Evolutionary conservation across 2,888 invertebrate genomes (phyloP).

Genomic region (Arctia plantaginis): DNA sequence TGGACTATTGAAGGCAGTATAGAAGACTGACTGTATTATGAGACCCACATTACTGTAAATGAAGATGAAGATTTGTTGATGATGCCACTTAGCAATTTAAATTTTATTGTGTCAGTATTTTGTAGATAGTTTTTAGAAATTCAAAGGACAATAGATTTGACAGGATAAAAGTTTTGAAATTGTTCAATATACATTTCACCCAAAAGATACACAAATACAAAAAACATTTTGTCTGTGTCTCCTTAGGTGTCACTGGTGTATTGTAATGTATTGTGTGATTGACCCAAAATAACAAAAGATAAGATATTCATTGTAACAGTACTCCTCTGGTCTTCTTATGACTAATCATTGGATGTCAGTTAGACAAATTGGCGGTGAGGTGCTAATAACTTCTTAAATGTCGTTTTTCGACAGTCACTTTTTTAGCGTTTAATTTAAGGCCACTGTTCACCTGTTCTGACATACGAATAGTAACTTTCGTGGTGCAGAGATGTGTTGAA

Average conservation of each 20-base stretch:
- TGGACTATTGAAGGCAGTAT: too few relatives aligned
- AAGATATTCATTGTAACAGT: neutral
- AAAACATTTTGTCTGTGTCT: neutral
- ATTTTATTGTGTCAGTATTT: neutral
- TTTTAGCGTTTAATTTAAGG: too few relatives aligned
- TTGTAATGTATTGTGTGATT: neutral
- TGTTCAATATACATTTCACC: neutral
- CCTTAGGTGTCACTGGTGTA: neutral
- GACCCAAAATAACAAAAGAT: neutral
- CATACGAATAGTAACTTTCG: too few relatives aligned
- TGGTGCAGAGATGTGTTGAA: neutral
- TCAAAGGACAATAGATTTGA: neutral
- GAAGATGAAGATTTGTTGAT: neutral
- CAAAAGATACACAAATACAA: neutral
- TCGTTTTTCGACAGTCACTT: too few relatives aligned
- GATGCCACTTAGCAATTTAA: slow-evolving; percentile 4
- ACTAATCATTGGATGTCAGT: neutral
- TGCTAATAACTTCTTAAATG: neutral
- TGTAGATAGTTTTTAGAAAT: neutral
- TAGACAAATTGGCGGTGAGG: neutral
- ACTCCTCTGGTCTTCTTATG: neutral
- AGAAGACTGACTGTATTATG: neutral
- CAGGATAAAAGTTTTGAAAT: neutral
- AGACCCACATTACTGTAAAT: neutral
- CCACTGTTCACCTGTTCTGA: too few relatives aligned